Evolutionary conservation across 2,113 vertebrate species (phyloP).

Genomic region (Chaenocephalus aceratus): DNA sequence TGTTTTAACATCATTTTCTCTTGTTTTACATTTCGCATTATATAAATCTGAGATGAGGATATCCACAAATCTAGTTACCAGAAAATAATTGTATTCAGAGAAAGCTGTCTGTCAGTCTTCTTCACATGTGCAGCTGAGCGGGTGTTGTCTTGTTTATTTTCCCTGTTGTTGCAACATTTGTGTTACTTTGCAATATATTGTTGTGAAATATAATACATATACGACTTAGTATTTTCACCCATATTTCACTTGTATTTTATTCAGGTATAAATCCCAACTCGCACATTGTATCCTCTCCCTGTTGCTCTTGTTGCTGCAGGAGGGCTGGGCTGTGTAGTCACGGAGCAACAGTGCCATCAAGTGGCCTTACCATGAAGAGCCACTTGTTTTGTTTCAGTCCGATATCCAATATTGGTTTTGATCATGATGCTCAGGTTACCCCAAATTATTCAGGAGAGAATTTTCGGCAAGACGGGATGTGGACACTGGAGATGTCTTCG

Average conservation of each 20-base stretch:
- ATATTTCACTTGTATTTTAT: slow-evolving; percentile 60
- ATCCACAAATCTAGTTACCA: slow-evolving; percentile 17
- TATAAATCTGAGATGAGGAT: neutral
- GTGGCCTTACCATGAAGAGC: slow-evolving; percentile 76
- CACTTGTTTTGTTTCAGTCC: slow-evolving; percentile 47
- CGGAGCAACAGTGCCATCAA: slow-evolving; percentile 91
- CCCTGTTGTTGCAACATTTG: neutral
- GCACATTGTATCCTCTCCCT: slow-evolving; percentile 54
- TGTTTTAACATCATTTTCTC: neutral
- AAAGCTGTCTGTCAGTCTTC: slow-evolving; percentile 25
- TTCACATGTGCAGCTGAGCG: slow-evolving; percentile 15
- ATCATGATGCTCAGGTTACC: slow-evolving; percentile 58
- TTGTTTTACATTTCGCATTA: neutral
- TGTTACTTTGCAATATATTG: slow-evolving; percentile 8
- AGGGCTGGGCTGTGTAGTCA: slow-evolving; percentile 19
- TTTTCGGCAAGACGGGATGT: neutral
- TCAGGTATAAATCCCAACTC: slow-evolving; percentile 60
- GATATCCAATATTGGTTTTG: slow-evolving; percentile 32
- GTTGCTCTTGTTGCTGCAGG: slow-evolving; percentile 20
- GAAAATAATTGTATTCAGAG: slow-evolving; percentile 27
- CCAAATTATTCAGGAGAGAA: slow-evolving; percentile 4
- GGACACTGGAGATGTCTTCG: neutral
- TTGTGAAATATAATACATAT: slow-evolving; percentile 30
- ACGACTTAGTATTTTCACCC: slow-evolving; percentile 42
- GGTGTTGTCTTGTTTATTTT: slow-evolving; percentile 43